phyloP scores from a whole-genome alignment of 2,888 invertebrate species.

The Pristionchus exspectatus region DNA sequence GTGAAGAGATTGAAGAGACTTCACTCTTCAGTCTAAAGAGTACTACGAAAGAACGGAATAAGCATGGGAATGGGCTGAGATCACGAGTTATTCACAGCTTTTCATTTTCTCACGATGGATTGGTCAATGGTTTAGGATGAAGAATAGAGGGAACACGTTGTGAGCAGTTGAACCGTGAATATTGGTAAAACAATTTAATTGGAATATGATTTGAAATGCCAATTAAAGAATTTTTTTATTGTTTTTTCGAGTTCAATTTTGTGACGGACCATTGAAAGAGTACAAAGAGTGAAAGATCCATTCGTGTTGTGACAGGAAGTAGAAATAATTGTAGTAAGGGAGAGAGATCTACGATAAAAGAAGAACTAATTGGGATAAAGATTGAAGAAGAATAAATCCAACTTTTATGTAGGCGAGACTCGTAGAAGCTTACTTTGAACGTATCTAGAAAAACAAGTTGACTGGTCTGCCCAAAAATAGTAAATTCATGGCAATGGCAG shows the following conservation, averaged over 20 bases:
- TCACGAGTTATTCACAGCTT: not conserved
- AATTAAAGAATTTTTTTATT: too few species aligned
- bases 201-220: not conserved
- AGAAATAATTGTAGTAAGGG: not conserved
- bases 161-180: too few species aligned
- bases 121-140: not conserved
- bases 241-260: too few species aligned
- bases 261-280: too few species aligned
- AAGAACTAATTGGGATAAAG: slow-evolving; percentile 1
- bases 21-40: not conserved
- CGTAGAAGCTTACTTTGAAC: not conserved
- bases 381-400: not conserved
- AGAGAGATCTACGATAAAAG: slow-evolving; percentile 4
- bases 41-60: not conserved
- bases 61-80: not conserved
- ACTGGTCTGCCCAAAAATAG: not conserved
- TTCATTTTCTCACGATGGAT: not conserved
- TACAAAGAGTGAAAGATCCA: too few species aligned
- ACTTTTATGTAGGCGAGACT: slow-evolving; percentile 11
- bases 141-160: not conserved
- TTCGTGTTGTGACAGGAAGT: not conserved
- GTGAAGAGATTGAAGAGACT: slow-evolving; percentile 6
- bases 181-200: not conserved
- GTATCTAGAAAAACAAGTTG: slow-evolving; percentile 27
- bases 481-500: too few species aligned